phyloP scores from a whole-genome alignment of 2,888 invertebrate species.

The Entomobrya multifasciata region DNA sequence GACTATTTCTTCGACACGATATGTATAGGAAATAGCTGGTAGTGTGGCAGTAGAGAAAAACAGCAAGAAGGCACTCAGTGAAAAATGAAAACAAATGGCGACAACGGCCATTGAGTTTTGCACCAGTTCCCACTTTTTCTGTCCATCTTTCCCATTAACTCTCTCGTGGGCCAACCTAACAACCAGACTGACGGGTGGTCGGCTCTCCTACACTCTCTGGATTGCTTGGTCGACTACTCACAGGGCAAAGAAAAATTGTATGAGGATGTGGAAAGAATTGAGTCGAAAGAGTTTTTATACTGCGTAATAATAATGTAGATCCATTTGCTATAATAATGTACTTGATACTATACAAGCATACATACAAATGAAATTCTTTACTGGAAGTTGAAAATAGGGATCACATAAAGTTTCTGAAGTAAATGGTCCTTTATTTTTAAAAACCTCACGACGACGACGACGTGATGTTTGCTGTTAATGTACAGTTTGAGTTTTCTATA shows the following conservation, averaged over 20 bases:
- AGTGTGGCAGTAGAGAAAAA: neutral
- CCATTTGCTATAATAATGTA: neutral
- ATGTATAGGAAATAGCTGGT: neutral
- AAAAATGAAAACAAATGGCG: slow-evolving; percentile 80
- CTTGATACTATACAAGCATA: neutral
- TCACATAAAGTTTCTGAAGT: slow-evolving; percentile 52
- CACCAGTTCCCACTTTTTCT: slow-evolving; percentile 67
- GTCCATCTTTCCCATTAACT: slow-evolving; percentile 64
- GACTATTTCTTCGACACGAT: neutral
- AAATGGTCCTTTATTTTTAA: slow-evolving; percentile 66
- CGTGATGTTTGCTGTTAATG: slow-evolving; percentile 59
- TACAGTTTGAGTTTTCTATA: neutral
- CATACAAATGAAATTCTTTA: no score
- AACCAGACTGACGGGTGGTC: slow-evolving; percentile 52
- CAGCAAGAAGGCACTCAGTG: slow-evolving; percentile 59
- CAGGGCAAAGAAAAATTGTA: slow-evolving; percentile 48
- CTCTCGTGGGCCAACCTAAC: slow-evolving; percentile 61
- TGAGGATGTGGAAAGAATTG: slow-evolving; percentile 53
- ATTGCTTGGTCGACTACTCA: slow-evolving; percentile 25
- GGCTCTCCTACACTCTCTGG: no score
- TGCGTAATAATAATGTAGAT: neutral
- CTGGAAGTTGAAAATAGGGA: neutral
- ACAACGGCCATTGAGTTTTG: slow-evolving; percentile 77
- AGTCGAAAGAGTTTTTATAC: slow-evolving; percentile 36
- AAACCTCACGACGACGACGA: slow-evolving; percentile 56